A percentile compares a stretch with the other conserved stretches of the same genome.
These are phyloP conservation scores for Euzophera pinguis DNA, from an alignment of 2,888 invertebrate species.

Conservation along the genomic window DNA sequence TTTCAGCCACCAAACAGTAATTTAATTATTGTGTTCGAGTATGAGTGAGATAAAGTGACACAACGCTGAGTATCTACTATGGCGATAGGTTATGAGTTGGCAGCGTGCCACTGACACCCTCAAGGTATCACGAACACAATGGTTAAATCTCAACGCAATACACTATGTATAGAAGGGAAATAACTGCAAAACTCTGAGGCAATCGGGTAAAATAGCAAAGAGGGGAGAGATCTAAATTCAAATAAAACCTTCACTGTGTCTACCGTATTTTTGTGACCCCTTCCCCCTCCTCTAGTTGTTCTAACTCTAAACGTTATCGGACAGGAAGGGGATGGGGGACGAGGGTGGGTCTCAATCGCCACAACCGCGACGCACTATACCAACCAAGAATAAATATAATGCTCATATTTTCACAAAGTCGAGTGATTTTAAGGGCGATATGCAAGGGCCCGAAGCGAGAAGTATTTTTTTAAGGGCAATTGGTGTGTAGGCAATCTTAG, in stretches of 20 bases:
- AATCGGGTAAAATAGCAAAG: background rate
- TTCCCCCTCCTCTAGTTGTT: background rate
- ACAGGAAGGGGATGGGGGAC: background rate
- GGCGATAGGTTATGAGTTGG: no score
- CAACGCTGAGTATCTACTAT: no score
- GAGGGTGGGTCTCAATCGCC: background rate
- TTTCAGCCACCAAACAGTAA: no score
- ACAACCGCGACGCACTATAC: background rate
- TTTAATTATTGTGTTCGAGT: no score
- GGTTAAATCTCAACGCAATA: background rate
- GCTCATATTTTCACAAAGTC: background rate
- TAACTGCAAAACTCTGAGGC: background rate
- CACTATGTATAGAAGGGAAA: background rate
- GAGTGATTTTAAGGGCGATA: background rate
- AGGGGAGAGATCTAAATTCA: background rate
- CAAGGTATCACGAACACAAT: no score
- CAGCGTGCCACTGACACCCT: no score
- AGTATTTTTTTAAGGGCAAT: no score
- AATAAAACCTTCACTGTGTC: background rate
- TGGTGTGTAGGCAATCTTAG: no score
- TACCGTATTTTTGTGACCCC: background rate
- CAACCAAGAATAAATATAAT: background rate
- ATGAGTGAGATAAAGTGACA: no score
- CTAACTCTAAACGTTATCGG: slow-evolving; percentile 1
- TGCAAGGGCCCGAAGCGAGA: no score